These are phyloP conservation scores for Drosophila watanabei DNA, from an alignment of 1,140 invertebrate species.

Conservation along the genomic window DNA sequence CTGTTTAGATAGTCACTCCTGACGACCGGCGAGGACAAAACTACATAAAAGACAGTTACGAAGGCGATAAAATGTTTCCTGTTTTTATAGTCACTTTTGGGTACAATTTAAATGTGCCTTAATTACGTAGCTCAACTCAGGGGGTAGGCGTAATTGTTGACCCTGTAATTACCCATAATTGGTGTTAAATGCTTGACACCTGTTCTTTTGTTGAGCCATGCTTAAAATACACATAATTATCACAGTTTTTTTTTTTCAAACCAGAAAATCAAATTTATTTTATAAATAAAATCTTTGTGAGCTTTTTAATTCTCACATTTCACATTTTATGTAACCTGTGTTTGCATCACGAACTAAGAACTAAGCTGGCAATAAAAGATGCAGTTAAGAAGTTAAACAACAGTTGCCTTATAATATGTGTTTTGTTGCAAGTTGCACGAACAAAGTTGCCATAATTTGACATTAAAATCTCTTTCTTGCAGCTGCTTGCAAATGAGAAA, in stretches of 20 bases:
- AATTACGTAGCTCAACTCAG: neutral
- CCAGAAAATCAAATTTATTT: neutral
- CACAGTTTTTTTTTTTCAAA: neutral
- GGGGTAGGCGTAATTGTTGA: slow-evolving; percentile 4
- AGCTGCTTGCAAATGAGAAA: slow-evolving; percentile 28
- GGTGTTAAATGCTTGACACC: neutral
- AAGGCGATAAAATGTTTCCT: neutral
- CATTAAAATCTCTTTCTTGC: slow-evolving; percentile 49
- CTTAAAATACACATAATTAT: neutral
- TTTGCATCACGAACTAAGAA: neutral
- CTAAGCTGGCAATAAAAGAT: slow-evolving; percentile 16
- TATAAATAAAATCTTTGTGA: neutral
- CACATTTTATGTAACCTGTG: neutral
- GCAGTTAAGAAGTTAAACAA: slow-evolving; percentile 18
- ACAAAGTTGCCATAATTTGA: slow-evolving; percentile 62
- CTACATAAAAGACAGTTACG: neutral
- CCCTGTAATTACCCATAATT: slow-evolving; percentile 19
- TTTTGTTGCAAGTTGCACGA: slow-evolving; percentile 38
- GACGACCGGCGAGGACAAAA: neutral
- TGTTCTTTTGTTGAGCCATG: neutral
- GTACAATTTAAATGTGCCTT: neutral
- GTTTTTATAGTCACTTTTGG: neutral
- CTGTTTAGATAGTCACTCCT: neutral
- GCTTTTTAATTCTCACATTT: no score
- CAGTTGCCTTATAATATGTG: slow-evolving; percentile 16